Evolutionary conservation across 2,113 vertebrate genomes (phyloP).

Genomic region (Hylia prasina): DNA sequence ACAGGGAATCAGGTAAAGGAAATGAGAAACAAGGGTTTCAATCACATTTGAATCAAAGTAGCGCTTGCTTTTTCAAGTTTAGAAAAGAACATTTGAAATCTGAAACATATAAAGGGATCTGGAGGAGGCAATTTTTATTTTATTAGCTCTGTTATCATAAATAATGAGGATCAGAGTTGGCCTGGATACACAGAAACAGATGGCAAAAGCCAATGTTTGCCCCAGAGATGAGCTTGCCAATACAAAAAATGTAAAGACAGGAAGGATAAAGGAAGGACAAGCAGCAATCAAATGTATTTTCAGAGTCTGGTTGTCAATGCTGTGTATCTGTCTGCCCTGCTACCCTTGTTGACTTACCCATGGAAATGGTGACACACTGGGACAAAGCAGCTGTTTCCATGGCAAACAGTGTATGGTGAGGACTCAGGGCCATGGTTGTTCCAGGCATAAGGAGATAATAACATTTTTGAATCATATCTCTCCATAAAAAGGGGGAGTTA

Average conservation of each 20-base stretch:
- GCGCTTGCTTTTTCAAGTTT: background rate
- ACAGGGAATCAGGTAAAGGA: background rate
- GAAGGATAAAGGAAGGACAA: background rate
- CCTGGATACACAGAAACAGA: background rate
- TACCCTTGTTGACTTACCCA: background rate
- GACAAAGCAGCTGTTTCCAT: background rate
- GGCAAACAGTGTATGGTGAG: background rate
- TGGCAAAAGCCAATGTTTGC: background rate
- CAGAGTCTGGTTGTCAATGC: background rate
- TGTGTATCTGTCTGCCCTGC: background rate
- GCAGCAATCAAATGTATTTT: background rate
- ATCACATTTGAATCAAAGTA: background rate
- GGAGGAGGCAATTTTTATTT: background rate
- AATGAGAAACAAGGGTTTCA: background rate
- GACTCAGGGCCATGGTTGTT: background rate
- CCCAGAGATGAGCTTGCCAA: background rate
- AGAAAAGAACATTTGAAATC: background rate
- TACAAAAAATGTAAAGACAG: background rate
- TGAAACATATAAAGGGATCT: background rate
- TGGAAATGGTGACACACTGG: background rate
- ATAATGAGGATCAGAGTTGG: background rate
- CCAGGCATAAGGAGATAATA: background rate
- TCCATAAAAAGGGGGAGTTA: background rate
- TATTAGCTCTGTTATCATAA: background rate
- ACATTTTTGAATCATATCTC: background rate